phyloP scores from a whole-genome alignment of 2,888 invertebrate species.

The Cacoxenus indagator region DNA sequence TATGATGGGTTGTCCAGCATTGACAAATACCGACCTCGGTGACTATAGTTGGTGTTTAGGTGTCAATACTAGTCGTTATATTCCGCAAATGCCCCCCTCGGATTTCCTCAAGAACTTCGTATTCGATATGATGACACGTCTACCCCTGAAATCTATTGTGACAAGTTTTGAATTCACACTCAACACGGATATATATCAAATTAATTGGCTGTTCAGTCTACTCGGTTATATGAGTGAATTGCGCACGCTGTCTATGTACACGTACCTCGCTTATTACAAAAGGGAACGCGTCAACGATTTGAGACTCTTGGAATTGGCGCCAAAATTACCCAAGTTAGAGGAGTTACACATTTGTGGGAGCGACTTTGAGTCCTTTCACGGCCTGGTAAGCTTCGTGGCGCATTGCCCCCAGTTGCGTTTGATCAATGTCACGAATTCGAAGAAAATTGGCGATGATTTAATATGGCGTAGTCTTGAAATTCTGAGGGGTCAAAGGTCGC shows the following conservation, averaged over 20 bases:
- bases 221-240: constrained; percentile 47
- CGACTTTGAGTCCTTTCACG: constrained; percentile 53
- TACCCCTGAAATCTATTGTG: constrained; percentile 44
- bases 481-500: constrained; percentile 54
- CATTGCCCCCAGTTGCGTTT: constrained; percentile 51
- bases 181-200: too few relatives aligned
- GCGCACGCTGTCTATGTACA: constrained; percentile 49
- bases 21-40: constrained; percentile 61
- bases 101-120: constrained; percentile 60
- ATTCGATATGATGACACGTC: constrained; percentile 56
- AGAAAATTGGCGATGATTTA: constrained; percentile 44
- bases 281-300: constrained; percentile 49
- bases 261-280: constrained; percentile 39
- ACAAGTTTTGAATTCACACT: too few relatives aligned
- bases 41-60: constrained; percentile 62
- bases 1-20: constrained; percentile 52
- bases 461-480: constrained; percentile 46
- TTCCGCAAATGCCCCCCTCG: constrained; percentile 51
- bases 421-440: constrained; percentile 48
- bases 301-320: constrained; percentile 44
- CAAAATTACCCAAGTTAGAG: constrained; percentile 42
- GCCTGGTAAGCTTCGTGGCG: constrained; percentile 49
- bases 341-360: constrained; percentile 57
- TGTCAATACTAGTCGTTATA: constrained; percentile 54
- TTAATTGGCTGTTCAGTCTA: too few relatives aligned